Conservation (phyloP, 2,888 invertebrate genomes). For the Sarcophaga subvicina region DNA sequence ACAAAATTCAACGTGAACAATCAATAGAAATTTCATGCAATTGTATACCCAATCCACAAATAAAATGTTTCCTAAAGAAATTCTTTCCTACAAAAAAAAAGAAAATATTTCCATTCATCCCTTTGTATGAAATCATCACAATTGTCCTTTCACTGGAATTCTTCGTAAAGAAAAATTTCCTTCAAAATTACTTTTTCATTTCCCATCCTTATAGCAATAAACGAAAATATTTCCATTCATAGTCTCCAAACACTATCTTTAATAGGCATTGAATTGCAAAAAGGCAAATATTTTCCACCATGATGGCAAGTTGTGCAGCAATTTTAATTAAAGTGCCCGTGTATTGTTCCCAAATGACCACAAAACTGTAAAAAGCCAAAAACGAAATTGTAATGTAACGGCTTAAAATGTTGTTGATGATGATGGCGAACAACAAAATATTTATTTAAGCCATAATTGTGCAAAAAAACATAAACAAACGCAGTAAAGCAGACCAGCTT, state of each 20-base stretch:
- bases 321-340: not conserved
- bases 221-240: too few species aligned
- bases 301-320: not conserved
- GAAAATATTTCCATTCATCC: too few species aligned
- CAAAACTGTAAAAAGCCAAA: not conserved
- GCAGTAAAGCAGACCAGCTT: not conserved
- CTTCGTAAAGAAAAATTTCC: not conserved
- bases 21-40: too few species aligned
- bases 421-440: not conserved
- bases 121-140: too few species aligned
- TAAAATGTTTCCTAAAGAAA: too few species aligned
- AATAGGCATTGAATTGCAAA: too few species aligned
- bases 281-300: not conserved
- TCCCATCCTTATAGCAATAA: too few species aligned
- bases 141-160: not conserved
- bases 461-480: not conserved
- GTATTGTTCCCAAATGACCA: not conserved
- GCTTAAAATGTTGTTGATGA: not conserved
- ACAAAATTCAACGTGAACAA: too few species aligned
- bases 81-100: too few species aligned
- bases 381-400: not conserved
- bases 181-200: not conserved
- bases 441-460: conserved; percentile 13
- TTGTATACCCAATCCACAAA: too few species aligned
- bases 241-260: too few species aligned